These are phyloP conservation scores for Ecliptopera silaceata DNA, from an alignment of 2,888 invertebrate genomes.

Conservation along the genomic window DNA sequence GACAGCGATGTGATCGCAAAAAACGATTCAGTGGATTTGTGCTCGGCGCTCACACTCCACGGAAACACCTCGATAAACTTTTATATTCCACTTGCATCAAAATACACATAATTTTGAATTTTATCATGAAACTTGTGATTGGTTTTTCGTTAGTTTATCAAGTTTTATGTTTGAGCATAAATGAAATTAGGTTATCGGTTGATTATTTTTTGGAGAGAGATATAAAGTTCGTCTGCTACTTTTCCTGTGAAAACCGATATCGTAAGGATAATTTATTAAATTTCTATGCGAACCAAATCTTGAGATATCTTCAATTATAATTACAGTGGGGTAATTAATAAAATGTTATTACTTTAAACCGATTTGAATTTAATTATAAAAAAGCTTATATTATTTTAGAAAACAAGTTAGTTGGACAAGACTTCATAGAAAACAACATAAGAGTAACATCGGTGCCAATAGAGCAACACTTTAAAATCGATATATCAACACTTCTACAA, in stretches of 20 bases:
- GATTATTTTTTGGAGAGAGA: slow-evolving; percentile 54
- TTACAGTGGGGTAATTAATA: too few species aligned
- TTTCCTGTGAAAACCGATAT: slow-evolving; percentile 49
- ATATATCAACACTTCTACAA: slow-evolving; percentile 37
- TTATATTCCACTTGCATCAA: background rate
- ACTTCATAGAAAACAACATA: slow-evolving; percentile 35
- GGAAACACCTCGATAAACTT: background rate
- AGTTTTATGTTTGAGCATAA: slow-evolving; percentile 16
- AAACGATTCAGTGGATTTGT: slow-evolving; percentile 12
- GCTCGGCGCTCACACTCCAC: background rate
- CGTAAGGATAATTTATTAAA: slow-evolving; percentile 41
- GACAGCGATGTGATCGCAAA: slow-evolving; percentile 18
- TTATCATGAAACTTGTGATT: slow-evolving; percentile 21
- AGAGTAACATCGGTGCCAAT: slow-evolving; percentile 44
- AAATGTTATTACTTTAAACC: too few species aligned
- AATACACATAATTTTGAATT: background rate
- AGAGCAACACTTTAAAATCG: slow-evolving; percentile 21
- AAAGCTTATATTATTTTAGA: slow-evolving; percentile 18
- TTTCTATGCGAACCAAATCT: too few species aligned
- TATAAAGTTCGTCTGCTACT: slow-evolving; percentile 48
- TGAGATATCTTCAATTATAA: too few species aligned
- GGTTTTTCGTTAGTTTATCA: slow-evolving; percentile 1
- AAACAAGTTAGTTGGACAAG: slow-evolving; percentile 20
- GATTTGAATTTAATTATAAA: too few species aligned
- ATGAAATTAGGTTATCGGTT: slow-evolving; percentile 36